Evolutionary conservation across 92 coral and sea anemone species (phyloP).

Genomic region (Phenganax marumi): DNA sequence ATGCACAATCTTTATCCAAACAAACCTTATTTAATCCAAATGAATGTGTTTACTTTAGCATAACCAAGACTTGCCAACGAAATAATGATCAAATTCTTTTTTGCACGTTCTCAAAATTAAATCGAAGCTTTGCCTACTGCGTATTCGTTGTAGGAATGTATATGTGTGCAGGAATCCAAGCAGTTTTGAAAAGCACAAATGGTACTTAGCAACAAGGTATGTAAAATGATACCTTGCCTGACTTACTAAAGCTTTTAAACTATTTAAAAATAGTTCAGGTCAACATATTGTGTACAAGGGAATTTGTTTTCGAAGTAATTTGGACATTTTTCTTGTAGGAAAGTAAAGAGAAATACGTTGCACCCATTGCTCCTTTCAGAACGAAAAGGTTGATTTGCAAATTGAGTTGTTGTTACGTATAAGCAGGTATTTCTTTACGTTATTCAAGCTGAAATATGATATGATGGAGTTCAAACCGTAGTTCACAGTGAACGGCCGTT

Average conservation of each 20-base stretch:
- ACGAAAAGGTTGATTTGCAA: too few relatives aligned
- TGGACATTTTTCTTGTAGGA: not conserved
- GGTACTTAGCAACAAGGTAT: slow-evolving; percentile 13
- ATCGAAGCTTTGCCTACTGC: not conserved
- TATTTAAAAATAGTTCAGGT: not conserved
- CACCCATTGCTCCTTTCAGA: too few relatives aligned
- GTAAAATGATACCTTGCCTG: slow-evolving; percentile 15
- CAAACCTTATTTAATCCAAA: slow-evolving; percentile 8
- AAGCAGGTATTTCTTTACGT: too few relatives aligned
- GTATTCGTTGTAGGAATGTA: not conserved
- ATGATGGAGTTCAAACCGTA: too few relatives aligned
- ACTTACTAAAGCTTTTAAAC: too few relatives aligned
- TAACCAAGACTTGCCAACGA: not conserved
- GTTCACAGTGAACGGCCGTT: too few relatives aligned
- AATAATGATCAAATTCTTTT: not conserved
- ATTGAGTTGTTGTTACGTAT: too few relatives aligned
- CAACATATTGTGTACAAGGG: not conserved
- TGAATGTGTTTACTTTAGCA: slow-evolving; percentile 5
- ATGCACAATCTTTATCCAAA: not conserved
- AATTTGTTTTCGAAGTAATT: not conserved
- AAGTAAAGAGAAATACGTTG: too few relatives aligned
- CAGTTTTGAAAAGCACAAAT: not conserved
- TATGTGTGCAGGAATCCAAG: not conserved
- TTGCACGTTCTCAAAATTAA: not conserved
- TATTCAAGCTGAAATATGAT: too few relatives aligned